Evolutionary conservation across 2,113 vertebrate species (phyloP).

Genomic region (Jaculus jaculus): DNA sequence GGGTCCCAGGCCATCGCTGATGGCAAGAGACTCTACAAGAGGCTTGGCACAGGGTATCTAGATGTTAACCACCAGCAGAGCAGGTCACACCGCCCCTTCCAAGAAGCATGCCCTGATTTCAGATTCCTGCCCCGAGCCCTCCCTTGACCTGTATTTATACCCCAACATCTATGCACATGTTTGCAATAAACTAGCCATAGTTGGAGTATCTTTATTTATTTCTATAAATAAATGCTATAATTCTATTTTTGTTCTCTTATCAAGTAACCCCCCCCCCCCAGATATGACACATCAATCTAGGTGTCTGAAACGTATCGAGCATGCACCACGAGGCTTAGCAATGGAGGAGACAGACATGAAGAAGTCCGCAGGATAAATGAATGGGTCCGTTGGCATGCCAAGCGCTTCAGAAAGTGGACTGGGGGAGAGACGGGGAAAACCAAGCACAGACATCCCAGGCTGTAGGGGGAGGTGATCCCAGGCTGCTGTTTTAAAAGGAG

Average conservation of each 20-base stretch:
- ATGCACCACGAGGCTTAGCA: neutral
- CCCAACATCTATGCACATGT: neutral
- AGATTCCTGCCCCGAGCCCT: neutral
- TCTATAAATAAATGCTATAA: neutral
- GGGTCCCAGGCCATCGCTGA: neutral
- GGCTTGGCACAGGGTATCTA: neutral
- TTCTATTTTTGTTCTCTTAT: neutral
- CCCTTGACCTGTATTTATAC: neutral
- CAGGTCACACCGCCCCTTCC: neutral
- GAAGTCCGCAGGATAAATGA: neutral
- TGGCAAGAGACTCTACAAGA: neutral
- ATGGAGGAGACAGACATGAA: neutral
- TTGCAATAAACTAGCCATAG: neutral
- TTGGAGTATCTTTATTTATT: neutral
- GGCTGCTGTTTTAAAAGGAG: neutral
- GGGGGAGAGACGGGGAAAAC: neutral
- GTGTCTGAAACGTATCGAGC: neutral
- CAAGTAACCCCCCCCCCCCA: neutral
- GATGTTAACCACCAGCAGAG: neutral
- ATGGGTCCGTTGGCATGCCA: neutral
- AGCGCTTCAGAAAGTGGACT: accelerated
- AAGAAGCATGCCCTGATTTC: neutral
- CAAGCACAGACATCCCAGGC: neutral
- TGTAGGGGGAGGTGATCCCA: neutral
- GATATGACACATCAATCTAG: neutral